A percentile compares a stretch with the other conserved stretches of the same genome.
Evolutionary conservation across 2,797 vertebrate genomes (phyloP).

Genomic region (Rhabdophis nuchalis): DNA sequence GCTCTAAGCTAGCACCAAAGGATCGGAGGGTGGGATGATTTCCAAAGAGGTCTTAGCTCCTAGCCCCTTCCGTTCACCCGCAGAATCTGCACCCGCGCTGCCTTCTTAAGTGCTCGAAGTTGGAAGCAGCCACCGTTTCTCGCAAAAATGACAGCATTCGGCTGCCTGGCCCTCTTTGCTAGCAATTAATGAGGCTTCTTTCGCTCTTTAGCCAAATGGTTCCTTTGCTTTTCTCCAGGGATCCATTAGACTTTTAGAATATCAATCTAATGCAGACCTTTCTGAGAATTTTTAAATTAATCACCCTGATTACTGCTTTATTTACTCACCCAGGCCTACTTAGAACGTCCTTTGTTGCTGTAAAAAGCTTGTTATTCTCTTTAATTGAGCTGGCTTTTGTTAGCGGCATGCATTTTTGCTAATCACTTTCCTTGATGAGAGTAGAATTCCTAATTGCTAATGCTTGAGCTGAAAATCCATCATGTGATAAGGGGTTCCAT

Average conservation of each 20-base stretch:
- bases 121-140: not conserved
- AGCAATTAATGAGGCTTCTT: conserved; percentile 48
- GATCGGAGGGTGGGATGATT: not conserved
- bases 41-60: not conserved
- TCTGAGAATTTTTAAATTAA: conserved; percentile 70
- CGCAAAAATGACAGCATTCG: conserved; percentile 38
- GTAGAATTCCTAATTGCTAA: conserved; percentile 68
- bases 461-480: conserved; percentile 61
- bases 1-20: too few species aligned
- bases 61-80: not conserved
- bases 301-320: conserved; percentile 76
- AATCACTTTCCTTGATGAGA: conserved; percentile 77
- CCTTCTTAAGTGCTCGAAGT: not conserved
- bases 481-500: conserved; percentile 30
- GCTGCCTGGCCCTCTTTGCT: conserved; percentile 36
- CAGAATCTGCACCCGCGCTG: not conserved
- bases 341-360: conserved; percentile 68
- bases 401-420: conserved; percentile 66
- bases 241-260: conserved; percentile 59
- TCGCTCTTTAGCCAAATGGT: conserved; percentile 43
- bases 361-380: conserved; percentile 73
- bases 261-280: conserved; percentile 68
- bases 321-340: conserved; percentile 73
- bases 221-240: conserved; percentile 50
- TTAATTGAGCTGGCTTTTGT: conserved; percentile 73